phyloP scores from a whole-genome alignment of 2,888 invertebrate genomes.

The Erpobdella octoculata region DNA sequence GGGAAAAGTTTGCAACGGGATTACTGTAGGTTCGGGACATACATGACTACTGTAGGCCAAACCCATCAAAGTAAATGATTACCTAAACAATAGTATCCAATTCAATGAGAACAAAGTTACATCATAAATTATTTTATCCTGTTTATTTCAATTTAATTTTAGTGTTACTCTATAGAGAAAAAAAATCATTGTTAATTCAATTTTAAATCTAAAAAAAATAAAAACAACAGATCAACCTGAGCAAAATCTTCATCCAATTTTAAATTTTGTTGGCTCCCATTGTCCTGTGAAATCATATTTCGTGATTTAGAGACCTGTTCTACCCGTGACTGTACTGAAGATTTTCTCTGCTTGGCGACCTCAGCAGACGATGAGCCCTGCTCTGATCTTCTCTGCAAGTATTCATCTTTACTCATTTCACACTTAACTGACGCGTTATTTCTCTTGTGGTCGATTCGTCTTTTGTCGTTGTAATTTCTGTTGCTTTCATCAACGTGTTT shows the following conservation, averaged over 20 bases:
- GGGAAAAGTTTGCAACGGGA: no score
- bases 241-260: neutral
- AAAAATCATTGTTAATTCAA: no score
- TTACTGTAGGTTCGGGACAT: no score
- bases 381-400: neutral
- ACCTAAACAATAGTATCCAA: no score
- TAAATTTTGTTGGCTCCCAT: neutral
- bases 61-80: no score
- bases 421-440: neutral
- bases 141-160: no score
- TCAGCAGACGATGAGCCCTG: neutral
- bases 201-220: no score
- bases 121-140: no score
- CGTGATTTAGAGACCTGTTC: neutral
- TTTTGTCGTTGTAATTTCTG: neutral
- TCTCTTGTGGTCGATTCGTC: neutral
- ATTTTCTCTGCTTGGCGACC: neutral
- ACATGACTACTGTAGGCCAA: no score
- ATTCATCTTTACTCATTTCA: constrained; percentile 6
- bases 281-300: neutral
- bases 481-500: neutral
- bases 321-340: neutral
- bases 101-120: no score
- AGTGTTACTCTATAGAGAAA: no score
- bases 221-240: neutral